phyloP scores from a whole-genome alignment of 2,113 vertebrate species.

The Crotalus viridis region DNA sequence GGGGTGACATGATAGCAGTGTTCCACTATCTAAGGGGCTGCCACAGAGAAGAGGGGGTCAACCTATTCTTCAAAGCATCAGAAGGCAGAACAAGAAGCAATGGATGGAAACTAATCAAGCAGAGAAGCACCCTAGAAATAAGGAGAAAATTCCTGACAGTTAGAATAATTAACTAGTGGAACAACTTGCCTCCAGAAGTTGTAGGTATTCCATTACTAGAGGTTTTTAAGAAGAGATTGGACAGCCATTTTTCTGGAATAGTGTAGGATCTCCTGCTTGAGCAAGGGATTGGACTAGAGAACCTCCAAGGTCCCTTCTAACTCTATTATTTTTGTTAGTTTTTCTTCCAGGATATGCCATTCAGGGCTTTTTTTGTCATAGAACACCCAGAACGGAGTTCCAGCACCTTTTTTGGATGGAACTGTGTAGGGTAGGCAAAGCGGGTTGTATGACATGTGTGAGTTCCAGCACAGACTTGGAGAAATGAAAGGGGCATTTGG shows the following conservation, averaged over 20 bases:
- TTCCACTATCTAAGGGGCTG: background rate
- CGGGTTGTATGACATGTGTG: too few species aligned
- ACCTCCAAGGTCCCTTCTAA: background rate
- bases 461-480: background rate
- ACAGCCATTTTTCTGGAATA: background rate
- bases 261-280: background rate
- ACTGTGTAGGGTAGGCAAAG: too few species aligned
- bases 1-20: background rate
- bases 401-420: too few species aligned
- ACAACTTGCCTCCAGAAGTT: background rate
- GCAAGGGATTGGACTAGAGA: background rate
- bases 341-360: background rate
- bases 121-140: background rate
- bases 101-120: background rate
- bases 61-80: background rate
- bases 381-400: too few species aligned
- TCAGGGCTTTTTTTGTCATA: too few species aligned
- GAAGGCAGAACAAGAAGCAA: background rate
- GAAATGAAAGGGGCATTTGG: background rate
- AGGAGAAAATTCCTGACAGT: background rate
- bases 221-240: background rate
- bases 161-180: background rate
- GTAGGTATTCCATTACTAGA: too few species aligned
- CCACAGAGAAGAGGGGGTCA: background rate
- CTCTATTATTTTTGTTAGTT: background rate